A percentile compares a stretch with the other conserved stretches of the same genome.
These are phyloP conservation scores for Pseudomyrmex cubaensis DNA, from an alignment of 1,140 invertebrate species.

Conservation along the genomic window DNA sequence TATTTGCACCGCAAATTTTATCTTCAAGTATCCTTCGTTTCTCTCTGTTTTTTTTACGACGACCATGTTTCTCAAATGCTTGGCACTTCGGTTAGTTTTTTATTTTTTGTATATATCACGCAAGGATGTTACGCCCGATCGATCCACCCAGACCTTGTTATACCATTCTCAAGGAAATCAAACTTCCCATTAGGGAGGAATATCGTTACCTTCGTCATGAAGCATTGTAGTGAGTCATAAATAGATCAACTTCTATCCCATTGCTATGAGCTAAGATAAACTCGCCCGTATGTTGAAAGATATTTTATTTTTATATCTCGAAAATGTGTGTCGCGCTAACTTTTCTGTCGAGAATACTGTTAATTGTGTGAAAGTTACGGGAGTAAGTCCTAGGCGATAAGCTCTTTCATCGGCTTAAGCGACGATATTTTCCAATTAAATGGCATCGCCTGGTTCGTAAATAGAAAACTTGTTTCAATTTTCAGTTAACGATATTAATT, in stretches of 20 bases:
- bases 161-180: conserved; percentile 38
- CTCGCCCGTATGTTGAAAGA: neutral
- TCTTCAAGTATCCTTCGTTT: neutral
- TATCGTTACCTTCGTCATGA: conserved; percentile 19
- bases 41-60: neutral
- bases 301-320: neutral
- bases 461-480: neutral
- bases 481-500: neutral
- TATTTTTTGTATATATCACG: conserved; percentile 27
- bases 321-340: neutral
- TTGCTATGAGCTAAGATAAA: neutral
- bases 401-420: neutral
- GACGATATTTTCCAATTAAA: neutral
- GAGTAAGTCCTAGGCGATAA: neutral
- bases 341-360: neutral
- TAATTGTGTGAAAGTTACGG: neutral
- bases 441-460: neutral
- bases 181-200: conserved; percentile 15
- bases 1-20: conserved; percentile 22
- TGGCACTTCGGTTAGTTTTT: neutral
- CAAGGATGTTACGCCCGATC: conserved; percentile 38
- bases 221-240: neutral
- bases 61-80: conserved; percentile 4
- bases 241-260: conserved; percentile 1
- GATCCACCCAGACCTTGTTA: conserved; percentile 56